A percentile compares a stretch with the other conserved stretches of the same genome.
Conservation (phyloP, 2,888 invertebrate genomes). For the Parochlus steinenii region DNA sequence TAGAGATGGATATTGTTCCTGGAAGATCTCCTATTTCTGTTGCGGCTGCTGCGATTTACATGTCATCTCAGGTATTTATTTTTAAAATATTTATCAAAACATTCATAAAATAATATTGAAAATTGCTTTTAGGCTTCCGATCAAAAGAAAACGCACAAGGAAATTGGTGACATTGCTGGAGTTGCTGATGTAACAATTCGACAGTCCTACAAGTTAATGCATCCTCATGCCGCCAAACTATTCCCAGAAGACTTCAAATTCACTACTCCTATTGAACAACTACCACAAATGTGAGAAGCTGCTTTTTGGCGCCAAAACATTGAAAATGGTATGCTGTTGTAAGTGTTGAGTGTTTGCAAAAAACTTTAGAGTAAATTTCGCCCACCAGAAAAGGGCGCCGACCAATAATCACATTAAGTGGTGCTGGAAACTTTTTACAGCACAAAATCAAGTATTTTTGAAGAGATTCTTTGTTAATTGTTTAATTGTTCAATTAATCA, state of each 20-base stretch:
- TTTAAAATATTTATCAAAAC: not conserved
- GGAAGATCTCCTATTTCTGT: conserved; percentile 97
- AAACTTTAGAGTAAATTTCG: too few relatives aligned
- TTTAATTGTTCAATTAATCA: too few relatives aligned
- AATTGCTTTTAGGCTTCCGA: conserved; percentile 56
- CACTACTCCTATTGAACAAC: conserved; percentile 80
- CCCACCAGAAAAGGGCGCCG: too few relatives aligned
- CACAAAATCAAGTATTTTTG: too few relatives aligned
- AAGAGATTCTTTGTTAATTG: too few relatives aligned
- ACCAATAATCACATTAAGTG: too few relatives aligned
- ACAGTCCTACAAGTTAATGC: conserved; percentile 94
- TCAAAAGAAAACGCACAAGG: conserved; percentile 86
- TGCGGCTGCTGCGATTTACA: conserved; percentile 97
- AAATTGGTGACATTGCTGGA: conserved; percentile 96
- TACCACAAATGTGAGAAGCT: conserved; percentile 86
- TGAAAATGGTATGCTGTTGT: too few relatives aligned
- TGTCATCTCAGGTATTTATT: conserved; percentile 77
- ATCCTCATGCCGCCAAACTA: conserved; percentile 76
- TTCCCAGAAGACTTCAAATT: conserved; percentile 97
- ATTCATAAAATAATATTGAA: not conserved
- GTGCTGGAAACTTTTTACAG: too few relatives aligned
- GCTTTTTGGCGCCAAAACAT: too few relatives aligned
- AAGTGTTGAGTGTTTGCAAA: too few relatives aligned
- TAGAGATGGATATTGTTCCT: conserved; percentile 92
- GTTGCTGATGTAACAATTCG: conserved; percentile 96